A percentile compares a stretch with the other conserved stretches of the same genome.
Evolutionary conservation across 2,797 vertebrate species (phyloP).

Genomic region (Bufotes viridis): DNA sequence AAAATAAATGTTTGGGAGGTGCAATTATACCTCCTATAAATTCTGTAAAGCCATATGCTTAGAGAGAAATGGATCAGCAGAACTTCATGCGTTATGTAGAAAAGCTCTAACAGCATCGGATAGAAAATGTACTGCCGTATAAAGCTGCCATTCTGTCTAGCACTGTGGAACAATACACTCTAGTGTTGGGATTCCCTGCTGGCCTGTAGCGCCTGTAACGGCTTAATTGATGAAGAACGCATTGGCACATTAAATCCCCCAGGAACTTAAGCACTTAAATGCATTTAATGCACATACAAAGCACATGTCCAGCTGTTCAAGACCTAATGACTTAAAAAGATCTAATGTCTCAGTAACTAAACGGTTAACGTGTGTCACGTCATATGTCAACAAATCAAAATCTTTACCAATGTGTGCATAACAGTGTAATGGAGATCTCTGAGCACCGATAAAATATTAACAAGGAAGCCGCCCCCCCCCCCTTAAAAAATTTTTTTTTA

Average conservation of each 20-base stretch:
- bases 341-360: neutral
- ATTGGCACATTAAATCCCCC: constrained; percentile 12
- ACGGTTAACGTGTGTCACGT: neutral
- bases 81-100: neutral
- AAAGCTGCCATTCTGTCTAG: neutral
- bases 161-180: neutral
- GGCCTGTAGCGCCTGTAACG: neutral
- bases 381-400: constrained; percentile 2
- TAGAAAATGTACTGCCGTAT: neutral
- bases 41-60: neutral
- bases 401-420: neutral
- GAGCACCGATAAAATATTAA: neutral
- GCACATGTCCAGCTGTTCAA: neutral
- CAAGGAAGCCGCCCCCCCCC: neutral
- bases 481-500: too few species aligned
- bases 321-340: constrained; percentile 19
- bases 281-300: constrained; percentile 9
- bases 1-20: too few species aligned
- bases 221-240: constrained; percentile 14
- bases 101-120: neutral
- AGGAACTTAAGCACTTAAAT: constrained; percentile 18
- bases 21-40: neutral
- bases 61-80: neutral
- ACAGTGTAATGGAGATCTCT: neutral
- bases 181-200: constrained; percentile 5